A percentile compares a stretch with the other conserved stretches of the same genome.
Evolutionary conservation across 2,113 vertebrate species (phyloP).

Genomic region (Okapia johnstoni): DNA sequence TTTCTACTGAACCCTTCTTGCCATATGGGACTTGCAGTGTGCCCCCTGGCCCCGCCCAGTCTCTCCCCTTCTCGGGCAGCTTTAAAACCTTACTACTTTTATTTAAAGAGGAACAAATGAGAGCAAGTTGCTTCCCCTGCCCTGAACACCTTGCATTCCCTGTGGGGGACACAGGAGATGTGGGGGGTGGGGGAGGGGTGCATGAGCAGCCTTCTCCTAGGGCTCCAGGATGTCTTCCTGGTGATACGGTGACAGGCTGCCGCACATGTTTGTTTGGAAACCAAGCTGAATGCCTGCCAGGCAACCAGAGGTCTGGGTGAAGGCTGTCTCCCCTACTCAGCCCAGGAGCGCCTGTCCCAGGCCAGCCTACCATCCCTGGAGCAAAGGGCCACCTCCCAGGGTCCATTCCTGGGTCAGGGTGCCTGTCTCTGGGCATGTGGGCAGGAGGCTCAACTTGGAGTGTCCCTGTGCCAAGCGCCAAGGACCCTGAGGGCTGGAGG

Average conservation of each 20-base stretch:
- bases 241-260: not conserved
- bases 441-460: not conserved
- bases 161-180: not conserved
- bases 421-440: no score
- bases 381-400: not conserved
- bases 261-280: not conserved
- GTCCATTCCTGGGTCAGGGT: not conserved
- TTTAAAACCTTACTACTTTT: conserved; percentile 48
- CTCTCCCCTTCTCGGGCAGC: not conserved
- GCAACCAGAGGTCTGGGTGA: not conserved
- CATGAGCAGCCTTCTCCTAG: not conserved
- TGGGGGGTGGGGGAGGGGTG: not conserved
- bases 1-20: not conserved
- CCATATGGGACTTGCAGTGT: not conserved
- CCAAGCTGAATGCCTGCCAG: not conserved
- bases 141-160: not conserved
- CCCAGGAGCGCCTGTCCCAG: not conserved
- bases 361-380: not conserved
- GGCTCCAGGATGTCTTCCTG: not conserved
- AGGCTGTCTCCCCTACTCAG: not conserved
- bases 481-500: not conserved
- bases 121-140: not conserved
- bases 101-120: conserved; percentile 18
- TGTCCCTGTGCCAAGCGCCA: not conserved
- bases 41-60: not conserved